phyloP scores from a whole-genome alignment of 1,140 invertebrate species.

The Sminthurides bifidus region DNA sequence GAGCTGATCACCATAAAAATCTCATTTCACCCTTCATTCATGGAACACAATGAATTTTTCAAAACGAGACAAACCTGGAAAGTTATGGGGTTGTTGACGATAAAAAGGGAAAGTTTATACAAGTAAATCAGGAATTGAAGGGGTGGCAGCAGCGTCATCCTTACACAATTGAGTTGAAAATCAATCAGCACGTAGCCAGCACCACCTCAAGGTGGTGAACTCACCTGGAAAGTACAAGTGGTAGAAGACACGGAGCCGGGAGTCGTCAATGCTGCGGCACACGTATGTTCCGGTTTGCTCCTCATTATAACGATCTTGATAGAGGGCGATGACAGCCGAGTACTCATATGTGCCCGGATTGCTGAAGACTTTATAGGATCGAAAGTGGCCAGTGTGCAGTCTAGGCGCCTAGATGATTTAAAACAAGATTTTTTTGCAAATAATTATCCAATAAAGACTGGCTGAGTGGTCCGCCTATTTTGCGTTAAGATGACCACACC shows the following conservation, averaged over 20 bases:
- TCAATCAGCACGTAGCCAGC: too few species aligned
- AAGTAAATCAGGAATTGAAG: too few species aligned
- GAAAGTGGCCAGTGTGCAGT: constrained; percentile 22
- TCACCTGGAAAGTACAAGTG: constrained; percentile 27
- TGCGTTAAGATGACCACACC: neutral
- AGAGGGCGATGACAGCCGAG: constrained; percentile 24
- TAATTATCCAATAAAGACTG: neutral
- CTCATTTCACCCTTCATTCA: too few species aligned
- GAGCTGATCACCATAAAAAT: too few species aligned
- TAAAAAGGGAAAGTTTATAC: too few species aligned
- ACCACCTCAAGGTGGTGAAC: too few species aligned
- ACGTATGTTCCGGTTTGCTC: constrained; percentile 27
- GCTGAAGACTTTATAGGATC: constrained; percentile 11
- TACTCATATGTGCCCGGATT: constrained; percentile 18
- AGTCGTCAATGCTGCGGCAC: constrained; percentile 17
- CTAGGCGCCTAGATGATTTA: constrained; percentile 19
- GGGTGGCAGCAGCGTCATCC: too few species aligned
- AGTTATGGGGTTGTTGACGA: too few species aligned
- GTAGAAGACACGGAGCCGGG: constrained; percentile 8
- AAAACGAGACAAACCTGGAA: too few species aligned
- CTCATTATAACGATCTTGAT: constrained; percentile 30
- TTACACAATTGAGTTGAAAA: too few species aligned
- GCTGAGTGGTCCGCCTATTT: neutral
- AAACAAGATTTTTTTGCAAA: constrained; percentile 1
- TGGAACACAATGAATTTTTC: too few species aligned